Percentiles rank a stretch among this genome's conserved stretches.
These are phyloP conservation scores for Drosophila mimetica DNA, from an alignment of 2,888 invertebrate genomes.

Conservation along the genomic window DNA sequence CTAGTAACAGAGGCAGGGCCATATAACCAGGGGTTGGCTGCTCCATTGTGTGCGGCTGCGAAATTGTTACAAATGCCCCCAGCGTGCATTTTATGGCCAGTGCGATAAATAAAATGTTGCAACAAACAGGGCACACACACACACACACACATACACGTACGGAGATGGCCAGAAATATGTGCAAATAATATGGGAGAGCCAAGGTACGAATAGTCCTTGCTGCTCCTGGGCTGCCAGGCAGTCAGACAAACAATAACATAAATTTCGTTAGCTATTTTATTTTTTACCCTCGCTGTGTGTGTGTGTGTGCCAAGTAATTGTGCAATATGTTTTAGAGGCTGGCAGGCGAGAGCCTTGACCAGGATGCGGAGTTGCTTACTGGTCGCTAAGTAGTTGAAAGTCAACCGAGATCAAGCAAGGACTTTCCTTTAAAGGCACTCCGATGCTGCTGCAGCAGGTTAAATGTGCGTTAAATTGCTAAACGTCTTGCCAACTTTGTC, in stretches of 20 bases:
- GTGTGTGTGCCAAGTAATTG: slow-evolving; percentile 68
- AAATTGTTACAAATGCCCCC: slow-evolving; percentile 80
- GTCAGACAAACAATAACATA: slow-evolving; percentile 79
- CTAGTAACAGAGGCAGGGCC: neutral
- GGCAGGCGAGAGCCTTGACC: slow-evolving; percentile 45
- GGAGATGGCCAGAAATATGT: slow-evolving; percentile 47
- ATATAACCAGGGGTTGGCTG: slow-evolving; percentile 17
- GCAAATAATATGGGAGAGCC: slow-evolving; percentile 69
- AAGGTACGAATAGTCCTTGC: slow-evolving; percentile 48
- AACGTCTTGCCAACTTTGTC: slow-evolving; percentile 69
- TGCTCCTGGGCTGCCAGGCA: slow-evolving; percentile 34
- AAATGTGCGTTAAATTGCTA: slow-evolving; percentile 54
- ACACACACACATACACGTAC: slow-evolving; percentile 5
- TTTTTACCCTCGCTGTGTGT: slow-evolving; percentile 14
- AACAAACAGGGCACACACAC: slow-evolving; percentile 54
- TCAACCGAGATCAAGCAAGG: slow-evolving; percentile 7
- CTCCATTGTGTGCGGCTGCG: slow-evolving; percentile 72
- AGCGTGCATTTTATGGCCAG: slow-evolving; percentile 80
- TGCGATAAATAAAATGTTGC: slow-evolving; percentile 80
- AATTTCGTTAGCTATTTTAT: slow-evolving; percentile 66
- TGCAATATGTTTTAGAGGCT: slow-evolving; percentile 71
- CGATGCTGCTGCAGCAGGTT: slow-evolving; percentile 8
- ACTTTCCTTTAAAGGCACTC: slow-evolving; percentile 6
- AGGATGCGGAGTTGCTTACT: slow-evolving; percentile 24
- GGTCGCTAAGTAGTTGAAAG: slow-evolving; percentile 34